Percentiles rank a stretch among this genome's conserved stretches.
Conservation (phyloP, 2,888 invertebrate genomes). For the Nemoura dubitans region DNA sequence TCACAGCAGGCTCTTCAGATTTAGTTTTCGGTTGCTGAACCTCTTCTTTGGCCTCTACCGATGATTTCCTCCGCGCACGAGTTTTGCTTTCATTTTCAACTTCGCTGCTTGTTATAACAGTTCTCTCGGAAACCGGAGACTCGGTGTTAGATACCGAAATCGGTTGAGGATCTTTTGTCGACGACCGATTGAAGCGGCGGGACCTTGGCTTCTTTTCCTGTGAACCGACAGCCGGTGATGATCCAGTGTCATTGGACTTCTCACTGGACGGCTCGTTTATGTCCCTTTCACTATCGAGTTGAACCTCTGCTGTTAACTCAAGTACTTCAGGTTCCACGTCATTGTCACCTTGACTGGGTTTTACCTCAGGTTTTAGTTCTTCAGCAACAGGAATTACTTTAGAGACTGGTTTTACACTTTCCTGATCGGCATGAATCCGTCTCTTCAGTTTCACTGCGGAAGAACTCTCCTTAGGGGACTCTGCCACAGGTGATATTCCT, state of each 20-base stretch:
- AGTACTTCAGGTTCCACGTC: background rate
- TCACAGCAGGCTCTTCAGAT: background rate
- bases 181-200: background rate
- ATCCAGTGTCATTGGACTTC: background rate
- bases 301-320: constrained; percentile 5
- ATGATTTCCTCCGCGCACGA: background rate
- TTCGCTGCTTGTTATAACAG: background rate
- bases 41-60: background rate
- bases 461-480: background rate
- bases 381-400: background rate
- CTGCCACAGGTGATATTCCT: background rate
- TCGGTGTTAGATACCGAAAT: background rate
- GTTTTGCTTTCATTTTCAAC: background rate
- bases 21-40: constrained; percentile 57
- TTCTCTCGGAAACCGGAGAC: background rate
- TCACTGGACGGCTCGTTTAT: background rate
- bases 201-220: constrained; percentile 8
- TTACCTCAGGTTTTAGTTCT: background rate
- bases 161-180: background rate
- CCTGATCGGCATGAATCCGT: background rate
- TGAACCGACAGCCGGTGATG: background rate
- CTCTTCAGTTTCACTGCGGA: background rate
- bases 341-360: background rate
- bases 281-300: background rate
- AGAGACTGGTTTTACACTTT: background rate